A percentile compares a stretch with the other conserved stretches of the same genome.
These are phyloP conservation scores for Epinotia bilunana DNA, from an alignment of 2,888 invertebrate genomes.

Conservation along the genomic window DNA sequence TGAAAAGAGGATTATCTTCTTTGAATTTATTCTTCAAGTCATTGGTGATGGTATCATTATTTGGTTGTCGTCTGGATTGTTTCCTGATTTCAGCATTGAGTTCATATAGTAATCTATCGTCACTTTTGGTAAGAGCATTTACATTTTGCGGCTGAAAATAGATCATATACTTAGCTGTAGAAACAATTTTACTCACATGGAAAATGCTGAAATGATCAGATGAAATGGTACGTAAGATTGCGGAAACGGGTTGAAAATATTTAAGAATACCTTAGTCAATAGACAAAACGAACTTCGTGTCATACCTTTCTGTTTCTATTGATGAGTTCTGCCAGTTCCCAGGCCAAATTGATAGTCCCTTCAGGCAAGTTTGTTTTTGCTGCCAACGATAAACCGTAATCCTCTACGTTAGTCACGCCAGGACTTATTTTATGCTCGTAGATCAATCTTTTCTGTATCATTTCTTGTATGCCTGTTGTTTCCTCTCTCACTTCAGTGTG, in stretches of 20 bases:
- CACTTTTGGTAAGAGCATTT: constrained; percentile 55
- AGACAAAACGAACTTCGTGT: background rate
- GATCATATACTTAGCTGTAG: background rate
- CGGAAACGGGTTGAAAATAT: too few relatives aligned
- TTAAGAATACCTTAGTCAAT: background rate
- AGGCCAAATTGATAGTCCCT: constrained; percentile 81
- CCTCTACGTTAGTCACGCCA: constrained; percentile 85
- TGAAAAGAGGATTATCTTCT: constrained; percentile 60
- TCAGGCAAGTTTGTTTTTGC: constrained; percentile 85
- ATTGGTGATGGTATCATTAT: constrained; percentile 53
- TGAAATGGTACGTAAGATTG: too few relatives aligned
- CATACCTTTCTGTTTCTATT: constrained; percentile 66
- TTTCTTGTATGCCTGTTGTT: constrained; percentile 55
- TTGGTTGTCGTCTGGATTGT: constrained; percentile 59
- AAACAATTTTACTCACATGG: too few relatives aligned
- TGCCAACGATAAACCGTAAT: constrained; percentile 88
- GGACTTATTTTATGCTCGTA: constrained; percentile 86
- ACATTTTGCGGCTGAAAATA: constrained; percentile 63
- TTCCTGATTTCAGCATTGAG: constrained; percentile 67
- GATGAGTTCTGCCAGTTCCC: constrained; percentile 75
- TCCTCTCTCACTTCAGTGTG: constrained; percentile 73
- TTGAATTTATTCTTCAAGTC: constrained; percentile 66
- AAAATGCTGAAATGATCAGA: too few relatives aligned
- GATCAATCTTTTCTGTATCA: constrained; percentile 72
- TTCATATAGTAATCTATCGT: constrained; percentile 65